A percentile compares a stretch with the other conserved stretches of the same genome.
Evolutionary conservation across 2,113 vertebrate species (phyloP).

Genomic region (Myanophis thanlyinensis): DNA sequence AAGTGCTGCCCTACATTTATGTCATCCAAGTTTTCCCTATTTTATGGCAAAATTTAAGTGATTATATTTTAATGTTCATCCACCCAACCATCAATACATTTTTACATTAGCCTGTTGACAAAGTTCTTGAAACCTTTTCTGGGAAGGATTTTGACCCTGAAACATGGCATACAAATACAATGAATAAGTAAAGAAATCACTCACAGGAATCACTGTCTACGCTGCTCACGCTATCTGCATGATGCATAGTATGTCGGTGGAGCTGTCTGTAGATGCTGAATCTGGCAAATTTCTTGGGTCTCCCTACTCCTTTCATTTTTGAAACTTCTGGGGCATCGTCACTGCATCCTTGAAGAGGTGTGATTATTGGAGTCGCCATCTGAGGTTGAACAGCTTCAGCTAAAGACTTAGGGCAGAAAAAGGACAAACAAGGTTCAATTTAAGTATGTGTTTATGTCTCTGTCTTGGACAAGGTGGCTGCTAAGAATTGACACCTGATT

Average conservation of each 20-base stretch:
- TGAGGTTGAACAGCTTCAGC: slow-evolving; percentile 39
- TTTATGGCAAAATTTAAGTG: neutral
- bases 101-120: neutral
- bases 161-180: neutral
- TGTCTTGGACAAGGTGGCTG: neutral
- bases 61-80: neutral
- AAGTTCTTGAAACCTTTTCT: neutral
- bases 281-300: slow-evolving; percentile 71
- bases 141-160: neutral
- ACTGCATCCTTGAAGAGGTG: slow-evolving; percentile 33
- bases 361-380: slow-evolving; percentile 27
- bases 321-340: slow-evolving; percentile 71
- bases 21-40: neutral
- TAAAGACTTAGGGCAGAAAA: slow-evolving; percentile 44
- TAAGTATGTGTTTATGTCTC: neutral
- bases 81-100: neutral
- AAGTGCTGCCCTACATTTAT: neutral
- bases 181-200: slow-evolving; percentile 66
- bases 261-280: slow-evolving; percentile 86
- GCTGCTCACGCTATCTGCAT: slow-evolving; percentile 83
- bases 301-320: slow-evolving; percentile 81
- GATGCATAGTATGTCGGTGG: slow-evolving; percentile 78
- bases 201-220: slow-evolving; percentile 84
- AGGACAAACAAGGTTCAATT: neutral
- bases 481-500: neutral